Base-by-base conservation (phyloP, 2,113 vertebrate species). In the Rhea pennata region DNA sequence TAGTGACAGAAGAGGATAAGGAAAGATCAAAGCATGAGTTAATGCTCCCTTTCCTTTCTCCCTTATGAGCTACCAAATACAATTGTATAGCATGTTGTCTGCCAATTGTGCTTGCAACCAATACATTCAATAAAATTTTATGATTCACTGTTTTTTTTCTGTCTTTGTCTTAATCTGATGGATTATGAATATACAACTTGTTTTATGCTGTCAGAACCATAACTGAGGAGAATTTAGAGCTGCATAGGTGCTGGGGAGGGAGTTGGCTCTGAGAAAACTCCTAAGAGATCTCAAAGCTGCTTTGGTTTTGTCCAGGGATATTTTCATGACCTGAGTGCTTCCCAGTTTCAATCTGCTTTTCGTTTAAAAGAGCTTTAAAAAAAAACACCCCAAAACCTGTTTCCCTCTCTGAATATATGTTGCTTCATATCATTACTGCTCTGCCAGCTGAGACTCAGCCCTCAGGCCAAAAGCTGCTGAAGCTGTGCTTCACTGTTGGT, bases 1-100 rank as follows among this genome's bases (percentile, higher is more conserved):
- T 76, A 58, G 64, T 91, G 58, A 76, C 64, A 84, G 46, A 91
- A 27, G 31, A 88, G 64, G 74, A 72, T 87, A 93, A 94, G 66
- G 29, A 87, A 89, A 96, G 77, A 94, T 95, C 89, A 96, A 93
- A 94, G 87, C 53, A 40, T 42, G 73, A 87, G 48, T 93, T 93
- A 93, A 95, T 76, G 44, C 50, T 92, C 88, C 78, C 53, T 87
- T 5, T 2, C 6, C 27, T 76, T 65, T 93, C 74, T 93, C 71
- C 40, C 31, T 36, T n/a, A 72, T 26, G 39, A 82, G 76, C 48
- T 75, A 93, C 44, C 36, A 89, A 89, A 76, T 42, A 58, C 33
- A 92, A 40, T 31, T 79, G 40, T 64, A 42, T 23, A 74, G 31
- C 40, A 70, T 88, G 36, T 39, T 79, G 58, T 62, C 87, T 91